These are phyloP conservation scores for Chelidonichthys spinosus DNA, from an alignment of 2,797 vertebrate species.

Conservation along the genomic window DNA sequence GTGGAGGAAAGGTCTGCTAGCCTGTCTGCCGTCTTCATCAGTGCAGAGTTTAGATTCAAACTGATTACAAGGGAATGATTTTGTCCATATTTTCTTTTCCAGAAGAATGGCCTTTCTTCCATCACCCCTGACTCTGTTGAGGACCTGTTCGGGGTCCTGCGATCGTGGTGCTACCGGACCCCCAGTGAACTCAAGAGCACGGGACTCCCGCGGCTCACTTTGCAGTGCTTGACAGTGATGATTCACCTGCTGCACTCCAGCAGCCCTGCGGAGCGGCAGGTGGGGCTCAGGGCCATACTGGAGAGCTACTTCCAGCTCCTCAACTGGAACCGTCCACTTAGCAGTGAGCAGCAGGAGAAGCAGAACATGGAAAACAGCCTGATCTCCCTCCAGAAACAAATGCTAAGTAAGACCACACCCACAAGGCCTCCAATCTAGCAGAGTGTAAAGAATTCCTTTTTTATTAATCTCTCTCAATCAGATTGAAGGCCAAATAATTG, in stretches of 20 bases:
- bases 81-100: slow-evolving; percentile 13
- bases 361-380: slow-evolving; percentile 84
- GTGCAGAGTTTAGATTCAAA: slow-evolving; percentile 17
- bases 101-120: slow-evolving; percentile 91
- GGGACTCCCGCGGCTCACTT: slow-evolving; percentile 72
- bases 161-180: slow-evolving; percentile 77
- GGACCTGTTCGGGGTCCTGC: slow-evolving; percentile 89
- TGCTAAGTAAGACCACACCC: slow-evolving; percentile 88
- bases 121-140: slow-evolving; percentile 86
- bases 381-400: slow-evolving; percentile 88
- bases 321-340: slow-evolving; percentile 87
- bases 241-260: slow-evolving; percentile 92
- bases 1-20: slow-evolving; percentile 88
- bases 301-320: slow-evolving; percentile 93
- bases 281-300: slow-evolving; percentile 89
- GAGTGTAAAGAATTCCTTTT: neutral
- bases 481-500: slow-evolving; percentile 13
- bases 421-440: neutral
- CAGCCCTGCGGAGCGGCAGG: slow-evolving; percentile 85
- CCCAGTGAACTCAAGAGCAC: slow-evolving; percentile 56
- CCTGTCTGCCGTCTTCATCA: slow-evolving; percentile 11
- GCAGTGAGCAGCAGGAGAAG: slow-evolving; percentile 65
- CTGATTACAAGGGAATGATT: neutral
- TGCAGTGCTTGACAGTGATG: slow-evolving; percentile 87
- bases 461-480: slow-evolving; percentile 8